These are phyloP conservation scores for Macrotrachela quadricornifera DNA, from an alignment of 1,140 invertebrate genomes.

Conservation along the genomic window DNA sequence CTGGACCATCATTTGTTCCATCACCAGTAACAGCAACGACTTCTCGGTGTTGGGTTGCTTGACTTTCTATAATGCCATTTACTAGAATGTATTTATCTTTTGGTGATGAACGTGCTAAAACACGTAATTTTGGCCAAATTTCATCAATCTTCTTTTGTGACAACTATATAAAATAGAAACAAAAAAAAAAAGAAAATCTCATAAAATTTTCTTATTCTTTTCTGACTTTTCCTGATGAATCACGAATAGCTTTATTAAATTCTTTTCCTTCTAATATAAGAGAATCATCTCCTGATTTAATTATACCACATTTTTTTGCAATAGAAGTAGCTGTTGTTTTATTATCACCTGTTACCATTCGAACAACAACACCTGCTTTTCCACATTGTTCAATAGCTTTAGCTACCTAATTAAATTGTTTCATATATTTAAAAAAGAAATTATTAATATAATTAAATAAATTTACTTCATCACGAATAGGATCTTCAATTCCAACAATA, in stretches of 20 bases:
- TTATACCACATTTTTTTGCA: constrained; percentile 18
- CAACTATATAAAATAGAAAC: not conserved
- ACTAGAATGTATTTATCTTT: constrained; percentile 23
- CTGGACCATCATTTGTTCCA: constrained; percentile 25
- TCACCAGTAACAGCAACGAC: constrained; percentile 26
- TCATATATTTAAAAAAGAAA: no score
- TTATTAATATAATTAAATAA: no score
- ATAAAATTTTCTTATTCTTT: constrained; percentile 42
- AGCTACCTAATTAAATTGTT: constrained; percentile 11
- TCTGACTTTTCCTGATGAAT: constrained; percentile 2
- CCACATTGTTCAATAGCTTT: constrained; percentile 23
- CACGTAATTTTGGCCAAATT: constrained; percentile 19
- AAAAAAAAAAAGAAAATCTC: no score
- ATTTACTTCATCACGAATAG: constrained; percentile 10
- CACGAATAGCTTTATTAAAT: constrained; percentile 9
- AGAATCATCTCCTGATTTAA: constrained; percentile 1
- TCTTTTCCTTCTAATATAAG: constrained; percentile 9
- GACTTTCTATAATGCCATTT: constrained; percentile 24
- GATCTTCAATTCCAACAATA: constrained; percentile 24
- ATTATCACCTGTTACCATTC: constrained; percentile 26
- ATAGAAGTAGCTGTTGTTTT: constrained; percentile 24
- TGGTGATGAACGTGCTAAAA: constrained; percentile 22
- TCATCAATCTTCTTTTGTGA: constrained; percentile 17
- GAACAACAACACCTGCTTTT: constrained; percentile 21
- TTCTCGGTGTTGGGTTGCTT: constrained; percentile 13